Evolutionary conservation across 2,113 vertebrate species (phyloP), one percentile per base, ranked within the genome.

Genomic region (Silurus glanis): DNA sequence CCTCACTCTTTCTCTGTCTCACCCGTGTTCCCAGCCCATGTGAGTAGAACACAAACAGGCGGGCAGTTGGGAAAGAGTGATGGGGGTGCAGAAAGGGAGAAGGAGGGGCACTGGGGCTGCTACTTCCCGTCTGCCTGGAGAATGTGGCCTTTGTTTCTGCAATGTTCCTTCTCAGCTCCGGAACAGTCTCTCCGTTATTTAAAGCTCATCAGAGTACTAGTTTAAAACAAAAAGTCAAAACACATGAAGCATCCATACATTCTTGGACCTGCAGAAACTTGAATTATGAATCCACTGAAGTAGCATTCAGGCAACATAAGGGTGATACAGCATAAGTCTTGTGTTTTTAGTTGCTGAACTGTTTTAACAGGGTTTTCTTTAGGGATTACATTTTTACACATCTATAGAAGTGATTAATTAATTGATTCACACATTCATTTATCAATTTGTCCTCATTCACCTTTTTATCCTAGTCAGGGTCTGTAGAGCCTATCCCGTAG

Each of bases 101-200:
- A 49, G 83, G 83, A 62, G 85, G 83, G 83, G 78, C 56, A 10
- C 75, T 84, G 28, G 76, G 72, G 78, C 78, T 83, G 82, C 80
- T 89, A 74, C 83, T 87, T 87, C 83, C 83, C 78, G 88, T 85
- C 86, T 79, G 62, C 74, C 79, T 89, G 62, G 80, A 87, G 67
- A 87, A 87, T 87, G 82, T 78, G 75, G 82, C 83, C 80, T 85
- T 85, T 80, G 74, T 58, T 85, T 82, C 79, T 56, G 58, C 62
- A 23, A 78, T 66, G 61, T 85, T 82, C 72, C 71, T 84, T 14
- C 55, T 21, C 79, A 72, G 25, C 19, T 64, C 82, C 16, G 28
- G 61, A 53, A 64, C 82, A 62, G 28, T 12, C 80, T 80, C 6
- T 0, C 23, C 66, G 67, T 80, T 37, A 64, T 85, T 25, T 78